A percentile compares a stretch with the other conserved stretches of the same genome.
These are phyloP conservation scores for Drosophila ambigua DNA, from an alignment of 1,140 invertebrate species.

Conservation along the genomic window DNA sequence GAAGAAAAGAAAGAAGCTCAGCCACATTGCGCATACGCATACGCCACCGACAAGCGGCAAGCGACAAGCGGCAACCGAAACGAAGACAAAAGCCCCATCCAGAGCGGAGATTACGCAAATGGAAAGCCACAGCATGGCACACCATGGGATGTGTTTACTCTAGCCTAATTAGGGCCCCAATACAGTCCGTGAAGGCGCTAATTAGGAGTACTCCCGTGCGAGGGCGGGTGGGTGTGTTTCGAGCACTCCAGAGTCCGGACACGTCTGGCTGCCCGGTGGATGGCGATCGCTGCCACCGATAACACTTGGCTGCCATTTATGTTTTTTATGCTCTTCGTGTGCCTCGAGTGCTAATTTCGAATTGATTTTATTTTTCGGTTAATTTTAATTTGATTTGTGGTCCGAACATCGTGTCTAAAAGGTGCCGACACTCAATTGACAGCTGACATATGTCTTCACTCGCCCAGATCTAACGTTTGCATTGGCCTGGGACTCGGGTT, in stretches of 20 bases:
- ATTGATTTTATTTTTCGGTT: conserved; percentile 36
- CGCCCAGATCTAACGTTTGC: conserved; percentile 12
- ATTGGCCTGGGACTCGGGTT: conserved; percentile 3
- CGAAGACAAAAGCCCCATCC: no score
- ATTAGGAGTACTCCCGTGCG: conserved; percentile 49
- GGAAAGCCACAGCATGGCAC: conserved; percentile 13
- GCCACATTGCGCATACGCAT: conserved; percentile 68
- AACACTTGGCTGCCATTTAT: conserved; percentile 33
- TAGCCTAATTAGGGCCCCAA: conserved; percentile 56
- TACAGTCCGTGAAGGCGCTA: conserved; percentile 55
- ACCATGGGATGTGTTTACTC: conserved; percentile 49
- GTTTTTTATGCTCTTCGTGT: conserved; percentile 47
- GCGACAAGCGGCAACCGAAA: no score
- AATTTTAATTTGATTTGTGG: conserved; percentile 28
- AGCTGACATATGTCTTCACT: conserved; percentile 16
- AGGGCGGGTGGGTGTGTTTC: conserved; percentile 22
- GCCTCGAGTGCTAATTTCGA: conserved; percentile 53
- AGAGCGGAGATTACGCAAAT: conserved; percentile 27
- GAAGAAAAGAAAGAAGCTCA: conserved; percentile 15
- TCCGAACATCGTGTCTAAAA: conserved; percentile 15
- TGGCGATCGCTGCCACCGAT: conserved; percentile 30
- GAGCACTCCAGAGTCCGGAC: conserved; percentile 46
- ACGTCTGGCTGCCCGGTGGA: background rate
- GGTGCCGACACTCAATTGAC: conserved; percentile 28
- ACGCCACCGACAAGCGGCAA: conserved; percentile 33